Evolutionary conservation across 2,113 vertebrate species (phyloP).

Genomic region (Pristiophorus japonicus): DNA sequence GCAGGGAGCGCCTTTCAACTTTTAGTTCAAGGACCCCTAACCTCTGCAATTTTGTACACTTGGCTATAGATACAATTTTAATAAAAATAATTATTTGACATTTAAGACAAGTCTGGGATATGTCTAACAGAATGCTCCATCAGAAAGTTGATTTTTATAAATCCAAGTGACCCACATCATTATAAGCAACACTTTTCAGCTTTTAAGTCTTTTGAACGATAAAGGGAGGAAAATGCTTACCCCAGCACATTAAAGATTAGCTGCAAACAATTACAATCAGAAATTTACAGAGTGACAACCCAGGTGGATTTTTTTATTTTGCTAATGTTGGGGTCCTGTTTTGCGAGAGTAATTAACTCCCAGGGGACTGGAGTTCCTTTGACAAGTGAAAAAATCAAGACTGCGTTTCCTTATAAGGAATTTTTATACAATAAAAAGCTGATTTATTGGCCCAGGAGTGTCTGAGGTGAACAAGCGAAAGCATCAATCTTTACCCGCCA

Average conservation of each 20-base stretch:
- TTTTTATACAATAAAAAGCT: slow-evolving; percentile 82
- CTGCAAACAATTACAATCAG: slow-evolving; percentile 74
- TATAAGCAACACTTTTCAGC: background rate
- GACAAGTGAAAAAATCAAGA: slow-evolving; percentile 73
- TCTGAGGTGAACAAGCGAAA: slow-evolving; percentile 22
- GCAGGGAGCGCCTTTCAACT: too few species aligned
- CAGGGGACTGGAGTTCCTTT: slow-evolving; percentile 67
- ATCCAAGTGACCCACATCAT: background rate
- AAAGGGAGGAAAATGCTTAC: slow-evolving; percentile 16
- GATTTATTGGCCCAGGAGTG: slow-evolving; percentile 21
- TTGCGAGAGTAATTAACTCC: slow-evolving; percentile 86
- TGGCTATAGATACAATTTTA: background rate
- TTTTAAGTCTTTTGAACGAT: slow-evolving; percentile 18
- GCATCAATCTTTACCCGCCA: slow-evolving; percentile 25
- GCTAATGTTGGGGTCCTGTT: slow-evolving; percentile 73
- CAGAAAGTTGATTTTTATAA: background rate
- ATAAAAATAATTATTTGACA: background rate
- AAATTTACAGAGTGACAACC: slow-evolving; percentile 90
- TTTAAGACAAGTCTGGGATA: background rate
- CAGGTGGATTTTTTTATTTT: slow-evolving; percentile 75
- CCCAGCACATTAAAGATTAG: slow-evolving; percentile 49
- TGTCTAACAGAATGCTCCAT: background rate
- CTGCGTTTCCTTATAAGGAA: slow-evolving; percentile 69
- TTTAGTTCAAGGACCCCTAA: background rate
- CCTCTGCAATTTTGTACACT: background rate